Conservation (phyloP, 2,888 invertebrate genomes). For the Pasiphila rectangulata region DNA sequence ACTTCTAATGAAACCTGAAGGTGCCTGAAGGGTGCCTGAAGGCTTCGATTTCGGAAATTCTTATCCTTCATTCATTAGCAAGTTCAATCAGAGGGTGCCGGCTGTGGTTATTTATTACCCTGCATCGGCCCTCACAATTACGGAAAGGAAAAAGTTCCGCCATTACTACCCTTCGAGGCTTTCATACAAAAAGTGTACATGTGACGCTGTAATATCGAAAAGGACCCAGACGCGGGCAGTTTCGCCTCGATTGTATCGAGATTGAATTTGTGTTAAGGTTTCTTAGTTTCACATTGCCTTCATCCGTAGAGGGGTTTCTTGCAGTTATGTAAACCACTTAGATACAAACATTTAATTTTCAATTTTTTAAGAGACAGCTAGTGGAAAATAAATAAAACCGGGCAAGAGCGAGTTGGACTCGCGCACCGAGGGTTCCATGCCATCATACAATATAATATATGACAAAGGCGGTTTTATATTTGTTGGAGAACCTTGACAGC, state of each 20-base stretch:
- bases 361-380: no score
- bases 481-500: no score
- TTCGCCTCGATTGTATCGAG: conserved; percentile 56
- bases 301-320: conserved; percentile 1
- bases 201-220: conserved; percentile 63
- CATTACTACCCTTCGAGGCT: conserved; percentile 70
- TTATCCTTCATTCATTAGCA: conserved; percentile 79
- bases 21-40: conserved; percentile 17
- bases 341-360: no score
- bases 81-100: conserved; percentile 77
- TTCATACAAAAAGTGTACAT: conserved; percentile 73
- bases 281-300: conserved; percentile 8
- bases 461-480: no score
- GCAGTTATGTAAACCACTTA: no score
- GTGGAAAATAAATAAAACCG: no score
- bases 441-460: no score
- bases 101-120: conserved; percentile 78
- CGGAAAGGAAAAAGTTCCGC: conserved; percentile 76
- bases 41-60: conserved; percentile 72
- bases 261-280: conserved; percentile 21
- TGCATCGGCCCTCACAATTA: conserved; percentile 77
- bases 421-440: no score
- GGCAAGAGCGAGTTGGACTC: no score
- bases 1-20: conserved; percentile 40
- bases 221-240: conserved; percentile 34